Evolutionary conservation across 2,888 invertebrate species (phyloP).

Genomic region (Emmelina monodactyla): DNA sequence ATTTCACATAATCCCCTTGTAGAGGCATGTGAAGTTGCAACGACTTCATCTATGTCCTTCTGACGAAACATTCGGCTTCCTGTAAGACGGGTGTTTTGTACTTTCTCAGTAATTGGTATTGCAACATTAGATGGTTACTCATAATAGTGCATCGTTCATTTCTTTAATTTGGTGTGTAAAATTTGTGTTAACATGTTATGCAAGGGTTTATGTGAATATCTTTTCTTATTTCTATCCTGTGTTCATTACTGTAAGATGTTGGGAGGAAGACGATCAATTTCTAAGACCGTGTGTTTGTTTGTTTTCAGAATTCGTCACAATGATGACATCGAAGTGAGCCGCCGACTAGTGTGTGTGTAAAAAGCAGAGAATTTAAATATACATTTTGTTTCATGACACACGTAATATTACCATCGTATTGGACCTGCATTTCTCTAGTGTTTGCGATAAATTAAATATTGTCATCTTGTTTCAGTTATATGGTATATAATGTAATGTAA

Average conservation of each 20-base stretch:
- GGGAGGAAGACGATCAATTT: too few relatives aligned
- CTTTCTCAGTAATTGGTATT: constrained; percentile 22
- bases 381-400: constrained; percentile 70
- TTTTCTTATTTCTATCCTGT: constrained; percentile 3
- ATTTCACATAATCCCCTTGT: constrained; percentile 49
- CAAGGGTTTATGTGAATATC: constrained; percentile 27
- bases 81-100: constrained; percentile 15
- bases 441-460: constrained; percentile 65
- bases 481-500: too few relatives aligned
- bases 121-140: constrained; percentile 28
- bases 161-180: constrained; percentile 28
- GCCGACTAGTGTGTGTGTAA: constrained; percentile 71
- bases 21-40: constrained; percentile 54
- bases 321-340: constrained; percentile 99
- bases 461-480: constrained; percentile 63
- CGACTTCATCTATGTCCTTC: constrained; percentile 24
- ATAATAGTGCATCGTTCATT: constrained; percentile 49
- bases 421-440: constrained; percentile 69
- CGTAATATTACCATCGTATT: constrained; percentile 68
- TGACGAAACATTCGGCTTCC: not conserved
- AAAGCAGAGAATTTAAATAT: constrained; percentile 69
- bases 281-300: constrained; percentile 26
- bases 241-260: not conserved
- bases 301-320: constrained; percentile 95
- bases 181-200: constrained; percentile 32